These are phyloP conservation scores for Tachysurus vachellii DNA, from an alignment of 2,113 vertebrate species.

Conservation along the genomic window DNA sequence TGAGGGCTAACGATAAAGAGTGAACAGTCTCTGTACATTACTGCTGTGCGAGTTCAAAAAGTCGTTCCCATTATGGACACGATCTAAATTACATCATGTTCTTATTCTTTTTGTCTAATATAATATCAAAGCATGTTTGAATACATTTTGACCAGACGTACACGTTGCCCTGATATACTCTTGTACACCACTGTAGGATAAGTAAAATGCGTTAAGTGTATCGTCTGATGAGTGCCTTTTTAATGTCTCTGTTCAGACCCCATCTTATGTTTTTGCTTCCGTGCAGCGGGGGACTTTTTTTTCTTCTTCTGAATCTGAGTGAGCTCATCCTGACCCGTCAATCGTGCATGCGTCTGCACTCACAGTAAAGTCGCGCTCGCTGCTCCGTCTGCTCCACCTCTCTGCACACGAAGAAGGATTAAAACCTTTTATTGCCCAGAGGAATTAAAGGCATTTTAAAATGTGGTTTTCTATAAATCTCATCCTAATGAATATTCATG, in stretches of 20 bases:
- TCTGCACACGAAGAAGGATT: conserved; percentile 47
- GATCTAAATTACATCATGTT: not conserved
- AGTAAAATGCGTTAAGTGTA: too few relatives aligned
- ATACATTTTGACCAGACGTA: not conserved
- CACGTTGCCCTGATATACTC: not conserved
- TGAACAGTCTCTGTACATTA: not conserved
- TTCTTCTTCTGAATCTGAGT: conserved; percentile 35
- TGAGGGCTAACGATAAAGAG: not conserved
- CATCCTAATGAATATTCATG: conserved; percentile 60
- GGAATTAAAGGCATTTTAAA: conserved; percentile 62
- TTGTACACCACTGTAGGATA: not conserved
- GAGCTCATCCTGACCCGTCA: conserved; percentile 53
- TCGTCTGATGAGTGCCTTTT: not conserved
- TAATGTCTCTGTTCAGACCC: conserved; percentile 14
- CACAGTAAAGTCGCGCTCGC: conserved; percentile 8
- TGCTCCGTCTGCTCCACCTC: not conserved
- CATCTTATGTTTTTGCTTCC: not conserved
- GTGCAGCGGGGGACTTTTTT: conserved; percentile 15
- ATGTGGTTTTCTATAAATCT: conserved; percentile 60
- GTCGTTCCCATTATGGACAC: not conserved
- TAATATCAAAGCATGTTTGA: not conserved
- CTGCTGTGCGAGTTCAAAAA: not conserved
- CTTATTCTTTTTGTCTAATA: not conserved
- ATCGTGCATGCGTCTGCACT: conserved; percentile 24
- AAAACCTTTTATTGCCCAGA: conserved; percentile 56